phyloP scores from a whole-genome alignment of 2,113 vertebrate genomes.

The Coptodon bakossiorum region DNA sequence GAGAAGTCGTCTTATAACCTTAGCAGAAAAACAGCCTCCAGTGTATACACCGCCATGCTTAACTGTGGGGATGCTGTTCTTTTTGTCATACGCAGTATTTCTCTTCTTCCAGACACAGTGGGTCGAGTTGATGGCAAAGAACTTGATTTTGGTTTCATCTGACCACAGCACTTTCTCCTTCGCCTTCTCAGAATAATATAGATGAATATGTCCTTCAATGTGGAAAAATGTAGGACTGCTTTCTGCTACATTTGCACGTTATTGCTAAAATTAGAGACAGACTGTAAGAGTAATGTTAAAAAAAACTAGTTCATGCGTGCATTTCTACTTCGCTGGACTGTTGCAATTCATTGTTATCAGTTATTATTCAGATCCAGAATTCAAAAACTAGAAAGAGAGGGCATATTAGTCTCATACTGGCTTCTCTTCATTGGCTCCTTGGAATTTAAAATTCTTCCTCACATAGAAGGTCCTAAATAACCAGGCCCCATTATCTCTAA shows the following conservation, averaged over 20 bases:
- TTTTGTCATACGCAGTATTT: not conserved
- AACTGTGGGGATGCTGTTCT: not conserved
- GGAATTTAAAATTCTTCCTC: not conserved
- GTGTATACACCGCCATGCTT: not conserved
- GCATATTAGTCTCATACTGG: not conserved
- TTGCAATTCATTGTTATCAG: not conserved
- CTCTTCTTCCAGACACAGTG: not conserved
- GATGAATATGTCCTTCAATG: not conserved
- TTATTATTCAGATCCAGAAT: not conserved
- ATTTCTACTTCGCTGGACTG: not conserved
- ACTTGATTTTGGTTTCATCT: not conserved
- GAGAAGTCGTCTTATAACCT: not conserved
- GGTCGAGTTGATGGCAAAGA: not conserved
- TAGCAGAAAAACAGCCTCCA: not conserved
- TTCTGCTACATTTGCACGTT: not conserved
- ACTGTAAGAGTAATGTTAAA: not conserved
- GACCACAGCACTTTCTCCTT: not conserved
- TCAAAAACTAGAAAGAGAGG: not conserved
- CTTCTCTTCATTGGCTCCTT: not conserved
- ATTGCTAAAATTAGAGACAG: not conserved
- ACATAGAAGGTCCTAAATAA: not conserved
- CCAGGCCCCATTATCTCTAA: not conserved
- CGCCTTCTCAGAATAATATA: not conserved
- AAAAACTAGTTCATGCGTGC: not conserved
- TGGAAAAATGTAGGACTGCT: not conserved